A percentile compares a stretch with the other conserved stretches of the same genome.
Evolutionary conservation across 2,888 invertebrate genomes (phyloP).

Genomic region (Helleia helle): DNA sequence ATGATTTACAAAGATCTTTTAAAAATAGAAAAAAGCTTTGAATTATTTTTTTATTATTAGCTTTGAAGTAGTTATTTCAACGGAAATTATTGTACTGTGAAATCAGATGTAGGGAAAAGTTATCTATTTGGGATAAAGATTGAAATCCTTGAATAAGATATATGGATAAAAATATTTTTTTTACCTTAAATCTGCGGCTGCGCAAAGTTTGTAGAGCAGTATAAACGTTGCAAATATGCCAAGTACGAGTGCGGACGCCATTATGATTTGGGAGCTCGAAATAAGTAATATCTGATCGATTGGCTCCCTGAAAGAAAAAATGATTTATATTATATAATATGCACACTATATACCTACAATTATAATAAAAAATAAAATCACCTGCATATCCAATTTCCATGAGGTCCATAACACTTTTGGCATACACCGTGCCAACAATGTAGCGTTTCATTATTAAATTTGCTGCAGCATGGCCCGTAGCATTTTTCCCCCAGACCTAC

Average conservation of each 20-base stretch:
- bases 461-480: conserved; percentile 47
- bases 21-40: too few relatives aligned
- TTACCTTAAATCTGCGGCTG: conserved; percentile 48
- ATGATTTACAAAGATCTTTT: too few relatives aligned
- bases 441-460: conserved; percentile 36
- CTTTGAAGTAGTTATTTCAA: too few relatives aligned
- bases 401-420: conserved; percentile 43
- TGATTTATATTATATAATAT: too few relatives aligned
- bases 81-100: too few relatives aligned
- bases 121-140: too few relatives aligned
- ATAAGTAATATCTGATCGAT: conserved; percentile 54
- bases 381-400: conserved; percentile 58
- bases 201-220: conserved; percentile 57
- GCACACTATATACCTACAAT: too few relatives aligned
- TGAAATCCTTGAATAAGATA: too few relatives aligned
- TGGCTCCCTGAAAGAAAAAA: conserved; percentile 42
- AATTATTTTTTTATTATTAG: too few relatives aligned
- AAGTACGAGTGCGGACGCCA: conserved; percentile 56
- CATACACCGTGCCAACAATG: conserved; percentile 59
- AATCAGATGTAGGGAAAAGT: too few relatives aligned
- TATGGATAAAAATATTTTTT: too few relatives aligned
- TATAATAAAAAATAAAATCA: conserved; percentile 18
- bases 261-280: conserved; percentile 61
- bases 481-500: conserved; percentile 54
- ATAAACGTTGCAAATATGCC: conserved; percentile 60